Conservation (phyloP, 2,888 invertebrate species). For the Ectemnius continuus region DNA sequence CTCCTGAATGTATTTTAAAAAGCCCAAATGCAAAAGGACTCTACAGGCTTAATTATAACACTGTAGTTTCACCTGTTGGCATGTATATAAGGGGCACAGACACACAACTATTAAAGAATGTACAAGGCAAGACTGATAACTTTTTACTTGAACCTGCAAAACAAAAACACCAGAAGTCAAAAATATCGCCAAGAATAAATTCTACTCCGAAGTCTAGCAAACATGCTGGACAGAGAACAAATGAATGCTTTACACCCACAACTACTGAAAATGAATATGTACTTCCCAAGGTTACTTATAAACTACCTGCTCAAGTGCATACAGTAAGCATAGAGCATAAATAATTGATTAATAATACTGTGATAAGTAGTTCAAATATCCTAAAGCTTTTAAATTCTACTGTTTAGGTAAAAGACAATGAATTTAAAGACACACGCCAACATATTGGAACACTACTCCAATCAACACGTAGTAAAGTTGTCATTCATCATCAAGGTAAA, state of each 20-base stretch:
- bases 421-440: conserved; percentile 33
- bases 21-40: conserved; percentile 51
- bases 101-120: conserved; percentile 65
- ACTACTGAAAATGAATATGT: conserved; percentile 45
- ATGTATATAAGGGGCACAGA: conserved; percentile 69
- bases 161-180: neutral
- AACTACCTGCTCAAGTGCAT: conserved; percentile 56
- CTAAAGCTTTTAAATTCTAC: neutral
- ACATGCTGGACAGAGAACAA: conserved; percentile 15
- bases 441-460: conserved; percentile 58
- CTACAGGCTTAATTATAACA: conserved; percentile 58
- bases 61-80: conserved; percentile 68
- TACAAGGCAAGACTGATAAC: conserved; percentile 45
- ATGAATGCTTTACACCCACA: neutral
- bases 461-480: conserved; percentile 61
- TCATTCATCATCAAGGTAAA: conserved; percentile 67
- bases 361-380: neutral
- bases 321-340: conserved; percentile 50
- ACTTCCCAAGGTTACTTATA: conserved; percentile 62
- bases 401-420: conserved; percentile 39
- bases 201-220: neutral
- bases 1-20: conserved; percentile 38
- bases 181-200: neutral
- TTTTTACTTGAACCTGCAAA: conserved; percentile 20
- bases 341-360: conserved; percentile 3